Evolutionary conservation across 1,140 invertebrate species (phyloP).

Genomic region (Medauroidea extradentata): DNA sequence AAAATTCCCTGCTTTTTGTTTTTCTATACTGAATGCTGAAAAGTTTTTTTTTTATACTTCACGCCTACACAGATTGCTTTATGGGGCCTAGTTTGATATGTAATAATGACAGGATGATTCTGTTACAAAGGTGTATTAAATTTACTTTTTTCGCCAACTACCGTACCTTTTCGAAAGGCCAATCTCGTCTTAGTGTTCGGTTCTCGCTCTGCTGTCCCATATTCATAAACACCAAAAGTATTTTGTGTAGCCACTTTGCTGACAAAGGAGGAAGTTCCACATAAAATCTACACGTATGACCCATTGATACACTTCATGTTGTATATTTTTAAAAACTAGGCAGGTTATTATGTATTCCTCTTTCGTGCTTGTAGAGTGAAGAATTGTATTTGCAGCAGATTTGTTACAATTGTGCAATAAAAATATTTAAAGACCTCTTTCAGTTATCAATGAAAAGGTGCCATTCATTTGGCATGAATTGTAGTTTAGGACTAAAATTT

Average conservation of each 20-base stretch:
- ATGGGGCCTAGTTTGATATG: too few relatives aligned
- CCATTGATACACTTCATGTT: conserved; percentile 33
- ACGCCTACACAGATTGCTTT: too few relatives aligned
- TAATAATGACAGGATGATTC: conserved; percentile 14
- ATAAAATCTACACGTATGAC: conserved; percentile 31
- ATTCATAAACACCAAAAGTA: conserved; percentile 8
- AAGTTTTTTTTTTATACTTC: too few relatives aligned
- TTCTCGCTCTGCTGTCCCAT: conserved; percentile 10
- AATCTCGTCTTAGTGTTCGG: neutral
- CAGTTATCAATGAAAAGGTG: conserved; percentile 32
- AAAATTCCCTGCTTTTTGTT: too few relatives aligned
- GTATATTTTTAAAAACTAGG: conserved; percentile 30
- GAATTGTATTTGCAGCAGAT: conserved; percentile 30
- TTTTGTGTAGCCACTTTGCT: conserved; percentile 10
- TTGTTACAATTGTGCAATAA: conserved; percentile 41
- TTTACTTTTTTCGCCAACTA: conserved; percentile 7
- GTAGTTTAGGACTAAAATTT: too few relatives aligned
- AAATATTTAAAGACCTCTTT: conserved; percentile 39
- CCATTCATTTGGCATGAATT: neutral
- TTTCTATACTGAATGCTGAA: too few relatives aligned
- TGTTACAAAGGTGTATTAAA: conserved; percentile 31
- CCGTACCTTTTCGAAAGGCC: conserved; percentile 8
- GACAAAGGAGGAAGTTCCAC: conserved; percentile 7
- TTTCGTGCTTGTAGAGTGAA: conserved; percentile 33
- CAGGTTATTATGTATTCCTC: conserved; percentile 33